Evolutionary conservation across 1,140 invertebrate species (phyloP), one percentile per base, ranked within the genome.

Genomic region (Drosophila burlai): DNA sequence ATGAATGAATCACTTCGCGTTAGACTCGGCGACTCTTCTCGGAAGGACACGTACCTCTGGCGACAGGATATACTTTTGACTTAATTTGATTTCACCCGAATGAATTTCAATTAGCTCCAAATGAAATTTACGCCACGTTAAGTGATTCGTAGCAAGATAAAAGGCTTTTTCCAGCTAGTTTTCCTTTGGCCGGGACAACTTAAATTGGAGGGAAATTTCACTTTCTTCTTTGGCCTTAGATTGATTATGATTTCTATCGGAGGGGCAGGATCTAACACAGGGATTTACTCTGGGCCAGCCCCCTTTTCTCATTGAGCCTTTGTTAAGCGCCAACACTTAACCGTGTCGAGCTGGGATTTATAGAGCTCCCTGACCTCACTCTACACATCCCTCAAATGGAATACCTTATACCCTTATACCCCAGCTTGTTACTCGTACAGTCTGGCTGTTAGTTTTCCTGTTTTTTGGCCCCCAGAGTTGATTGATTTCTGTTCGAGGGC

Each of bases 21-120:
- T 71, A 67, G 63, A 55, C 61, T 80, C 67, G 66, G 18, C 13
- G 52, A 31, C 79, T 78, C 69, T 75, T 79, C 71, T 43, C 11
- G 54, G 38, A 82, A 59, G 67, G 75, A 43, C 84, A 89, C 85
- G 81, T 84, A 84, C 61, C 76, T 31, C 46, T 64, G 47, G 65
- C 66, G 59, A 80, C 77, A 90, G 81, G 81, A 76, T 85, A 74
- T 76, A 90, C 86, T 90, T 91, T 85, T 85, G 72, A 90, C 81
- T 90, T 90, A 85, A 90, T 91, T 90, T 85, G 85, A 90, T 90
- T 90, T 90, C 71, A 52, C 72, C 75, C 82, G 79, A 90, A 90
- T 90, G 86, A 90, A 90, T 90, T 90, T 90, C 85, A 90, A 90
- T 90, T 90, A 90, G 83, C 76, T 81, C 15, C 61, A 78, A 89